Base-by-base conservation (phyloP, 2,113 vertebrate species). In the Brachionichthys hirsutus region DNA sequence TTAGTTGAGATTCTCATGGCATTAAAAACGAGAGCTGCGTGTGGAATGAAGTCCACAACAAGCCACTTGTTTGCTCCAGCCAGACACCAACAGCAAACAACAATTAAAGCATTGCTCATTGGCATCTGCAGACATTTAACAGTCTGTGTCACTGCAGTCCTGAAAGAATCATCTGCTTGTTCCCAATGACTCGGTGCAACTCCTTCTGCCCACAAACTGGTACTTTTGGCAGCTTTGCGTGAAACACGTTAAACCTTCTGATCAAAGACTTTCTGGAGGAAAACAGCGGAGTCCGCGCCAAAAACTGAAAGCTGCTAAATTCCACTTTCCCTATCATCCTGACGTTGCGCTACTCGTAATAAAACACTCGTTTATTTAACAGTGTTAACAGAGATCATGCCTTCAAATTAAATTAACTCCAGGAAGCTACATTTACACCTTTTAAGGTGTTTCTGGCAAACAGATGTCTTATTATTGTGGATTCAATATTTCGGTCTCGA, bases 91-190 rank as follows among this genome's bases (percentile, higher is more conserved):
- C 4, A 16, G 38, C 4, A 68, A 67, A 49, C 15, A 8, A 0
- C 3, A 9, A 58, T 54, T 36, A 41, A 41, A 36, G 22, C 15
- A 47, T 64, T 54, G 56, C 43, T 57, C 40, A 55, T 54, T 58
- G 17, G 15, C 38, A 22, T n/a, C 34, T 15, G 41, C 16, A 24
- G 1, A 45, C n/a, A 12, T 30, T 30, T 30, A 30, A 30, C 4
- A 4, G 42, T 2, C 13, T 13, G 1, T 45, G 30, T 42, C 15
- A 30, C 14, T 36, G 18, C 40, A 53, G 41, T 30, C 45, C 55
- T 70, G 66, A 68, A 30, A 5, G 16, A 14, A 12, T 53, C 49
- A 20, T 47, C 18, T 9, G 46, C 15, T 40, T 41, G 43, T 6
- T 30, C 8, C 4, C 24, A 8, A 30, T 30, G 24, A 30, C 24